These are phyloP conservation scores for Aspidapion aeneum DNA, from an alignment of 2,888 invertebrate species.

Conservation along the genomic window DNA sequence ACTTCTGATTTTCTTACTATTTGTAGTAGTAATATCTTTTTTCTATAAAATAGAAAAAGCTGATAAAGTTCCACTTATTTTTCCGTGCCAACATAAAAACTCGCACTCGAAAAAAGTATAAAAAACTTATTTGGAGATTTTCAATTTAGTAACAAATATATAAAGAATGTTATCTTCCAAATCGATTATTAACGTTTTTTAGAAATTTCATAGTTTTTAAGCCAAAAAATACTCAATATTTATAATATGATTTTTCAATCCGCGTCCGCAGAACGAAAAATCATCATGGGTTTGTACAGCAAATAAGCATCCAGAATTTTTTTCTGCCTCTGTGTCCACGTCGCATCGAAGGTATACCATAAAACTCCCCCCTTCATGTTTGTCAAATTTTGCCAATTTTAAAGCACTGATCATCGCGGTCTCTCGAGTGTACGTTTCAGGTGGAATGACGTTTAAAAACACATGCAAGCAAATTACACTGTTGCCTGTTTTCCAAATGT, in stretches of 20 bases:
- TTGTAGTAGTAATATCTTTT: slow-evolving; percentile 47
- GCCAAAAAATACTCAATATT: no score
- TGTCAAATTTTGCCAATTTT: no score
- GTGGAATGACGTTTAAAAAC: slow-evolving; percentile 86
- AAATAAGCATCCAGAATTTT: slow-evolving; percentile 74
- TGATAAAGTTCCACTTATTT: slow-evolving; percentile 83
- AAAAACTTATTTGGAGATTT: no score
- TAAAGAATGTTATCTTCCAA: no score
- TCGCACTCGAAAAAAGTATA: no score
- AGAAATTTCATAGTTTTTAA: no score
- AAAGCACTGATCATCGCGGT: slow-evolving; percentile 92
- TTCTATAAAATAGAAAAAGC: slow-evolving; percentile 72
- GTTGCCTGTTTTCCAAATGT: slow-evolving; percentile 78
- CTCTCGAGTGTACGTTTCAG: slow-evolving; percentile 91
- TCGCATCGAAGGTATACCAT: slow-evolving; percentile 70
- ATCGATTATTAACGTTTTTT: no score
- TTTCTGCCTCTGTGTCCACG: slow-evolving; percentile 70
- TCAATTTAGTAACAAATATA: no score
- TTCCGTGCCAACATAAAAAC: slow-evolving; percentile 88
- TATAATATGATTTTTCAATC: no score
- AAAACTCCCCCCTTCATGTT: slow-evolving; percentile 90
- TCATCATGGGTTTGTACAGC: slow-evolving; percentile 76
- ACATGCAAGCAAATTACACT: slow-evolving; percentile 91
- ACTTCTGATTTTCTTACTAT: slow-evolving; percentile 63
- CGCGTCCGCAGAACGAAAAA: no score